Evolutionary conservation across 2,888 invertebrate genomes (phyloP), one percentile per base, ranked within the genome.

Genomic region (Meliscaeva auricollis): DNA sequence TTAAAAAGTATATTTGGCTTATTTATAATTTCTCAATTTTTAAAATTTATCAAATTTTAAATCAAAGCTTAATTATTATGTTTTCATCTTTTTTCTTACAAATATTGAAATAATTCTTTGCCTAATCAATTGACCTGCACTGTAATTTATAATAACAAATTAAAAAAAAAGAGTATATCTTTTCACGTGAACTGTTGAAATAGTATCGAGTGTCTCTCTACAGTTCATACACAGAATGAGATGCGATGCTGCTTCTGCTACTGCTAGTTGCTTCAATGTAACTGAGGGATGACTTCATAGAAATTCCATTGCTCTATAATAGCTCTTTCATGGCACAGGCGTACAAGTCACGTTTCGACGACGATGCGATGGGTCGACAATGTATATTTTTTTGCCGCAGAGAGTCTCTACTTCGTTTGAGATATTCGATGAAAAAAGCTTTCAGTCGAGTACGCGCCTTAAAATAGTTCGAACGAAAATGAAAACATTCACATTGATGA

Each of bases 401-500:
- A 85, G 85, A 81, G 80, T 60, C 54, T 74, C 20, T 69, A 74
- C 72, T 78, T 73, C 54, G 68, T 74, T 76, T 72, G 76, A 77
- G 85, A 72, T 80, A 76, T 60, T 78, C 38, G 68, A 56, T 50
- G 68, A 77, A 81, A 80, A 85, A 85, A 85, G 85, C 85, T 85
- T 72, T 85, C 81, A 85, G 85, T 85, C 77, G 85, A 85, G 85
- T 81, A 76, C 85, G 85, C 85, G 85, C 85, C 81, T 85, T 85
- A 85, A 85, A 81, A 85, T 85, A 85, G 85, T 85, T 77, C 85
- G 85, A 85, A 85, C 85, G 85, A 85, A 85, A 85, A 85, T 85
- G 85, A 85, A 81, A 85, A 81, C 81, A 81, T 81, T 81, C 22
- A 85, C 68, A 76, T 85, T 17, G 46, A 85, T n/a, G n/a, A n/a